These are phyloP conservation scores for Tamias sibiricus DNA, from an alignment of 2,113 vertebrate genomes.

Conservation along the genomic window DNA sequence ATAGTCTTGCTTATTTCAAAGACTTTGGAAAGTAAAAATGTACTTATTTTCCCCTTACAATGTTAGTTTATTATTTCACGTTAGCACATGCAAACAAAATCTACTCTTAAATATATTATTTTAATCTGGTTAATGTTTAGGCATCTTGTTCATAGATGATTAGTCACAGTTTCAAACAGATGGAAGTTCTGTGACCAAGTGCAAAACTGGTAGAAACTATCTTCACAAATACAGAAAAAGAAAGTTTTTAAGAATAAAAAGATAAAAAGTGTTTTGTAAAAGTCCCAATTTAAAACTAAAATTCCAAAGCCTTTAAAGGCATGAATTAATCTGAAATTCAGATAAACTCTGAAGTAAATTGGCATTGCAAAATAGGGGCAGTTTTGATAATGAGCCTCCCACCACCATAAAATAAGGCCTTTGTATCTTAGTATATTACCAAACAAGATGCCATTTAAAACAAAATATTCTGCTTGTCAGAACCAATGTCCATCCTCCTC, in stretches of 20 bases:
- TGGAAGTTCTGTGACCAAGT: constrained; percentile 67
- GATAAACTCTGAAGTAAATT: constrained; percentile 41
- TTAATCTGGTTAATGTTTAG: constrained; percentile 19
- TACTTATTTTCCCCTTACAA: constrained; percentile 42
- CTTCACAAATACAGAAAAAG: constrained; percentile 38
- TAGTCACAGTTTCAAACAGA: constrained; percentile 69
- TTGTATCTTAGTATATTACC: background rate
- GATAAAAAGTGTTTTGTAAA: constrained; percentile 55
- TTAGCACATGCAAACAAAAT: constrained; percentile 71
- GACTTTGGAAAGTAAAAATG: constrained; percentile 7
- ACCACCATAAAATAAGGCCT: background rate
- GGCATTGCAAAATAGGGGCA: background rate
- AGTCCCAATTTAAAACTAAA: constrained; percentile 53
- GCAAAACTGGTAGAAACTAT: constrained; percentile 74
- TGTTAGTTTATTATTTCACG: constrained; percentile 65
- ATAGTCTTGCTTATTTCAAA: constrained; percentile 43
- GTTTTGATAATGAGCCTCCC: background rate
- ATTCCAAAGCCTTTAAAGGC: background rate
- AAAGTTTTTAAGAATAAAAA: constrained; percentile 57
- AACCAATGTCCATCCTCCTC: constrained; percentile 89
- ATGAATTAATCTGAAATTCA: constrained; percentile 48
- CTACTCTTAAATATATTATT: constrained; percentile 61
- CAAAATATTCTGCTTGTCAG: constrained; percentile 70
- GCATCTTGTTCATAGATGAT: constrained; percentile 54
- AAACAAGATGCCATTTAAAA: constrained; percentile 13